Base-by-base conservation (phyloP, 1,140 invertebrate species). In the Lethocerus indicus region DNA sequence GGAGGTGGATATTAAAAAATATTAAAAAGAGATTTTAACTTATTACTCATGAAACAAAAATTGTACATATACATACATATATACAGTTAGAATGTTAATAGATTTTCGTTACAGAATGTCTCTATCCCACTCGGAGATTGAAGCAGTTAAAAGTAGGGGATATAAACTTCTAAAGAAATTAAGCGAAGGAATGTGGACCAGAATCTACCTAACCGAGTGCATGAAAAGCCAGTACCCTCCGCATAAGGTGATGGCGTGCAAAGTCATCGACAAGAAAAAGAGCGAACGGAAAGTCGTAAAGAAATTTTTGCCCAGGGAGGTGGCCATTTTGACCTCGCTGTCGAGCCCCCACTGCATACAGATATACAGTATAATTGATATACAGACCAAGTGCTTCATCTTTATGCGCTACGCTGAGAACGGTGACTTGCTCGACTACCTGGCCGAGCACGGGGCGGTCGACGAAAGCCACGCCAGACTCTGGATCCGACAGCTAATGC, bases 231-330 rank as follows among this genome's bases (percentile, higher is more conserved):
- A 44, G 25, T 28, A 27, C n/a, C 14, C 42, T 12, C n/a, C 42
- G 2, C 16, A 44, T 27, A 44, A 27, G 25, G 24, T 27, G 14
- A 55, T 81, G 51, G 79, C 78, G 1, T 80, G 78, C 54, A 87
- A 87, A 69, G 72, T 87, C 1, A 79, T 86, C 42, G 78, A 86
- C 58, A 75, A 74, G 1, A 62, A 67, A 2, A 72, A 72, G 52
- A 78, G 79, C 0, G 76, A 79, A 1, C 72, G 74, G 54, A 79
- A 86, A 57, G 84, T 83, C 57, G 68, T 79, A 18, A 65, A 72
- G 6, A 90, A 89, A 62, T 92, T 93, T 66, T 84, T 93, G 60
- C 87, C 87, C 14, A 74, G 89, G 20, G 89, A 94, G 68, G 68
- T 93, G 41, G 80, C 91, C 49, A 89, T 92, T 55, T 68, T 91